These are phyloP conservation scores for Mus spretus DNA, from an alignment of 2,797 vertebrate genomes.

Conservation along the genomic window DNA sequence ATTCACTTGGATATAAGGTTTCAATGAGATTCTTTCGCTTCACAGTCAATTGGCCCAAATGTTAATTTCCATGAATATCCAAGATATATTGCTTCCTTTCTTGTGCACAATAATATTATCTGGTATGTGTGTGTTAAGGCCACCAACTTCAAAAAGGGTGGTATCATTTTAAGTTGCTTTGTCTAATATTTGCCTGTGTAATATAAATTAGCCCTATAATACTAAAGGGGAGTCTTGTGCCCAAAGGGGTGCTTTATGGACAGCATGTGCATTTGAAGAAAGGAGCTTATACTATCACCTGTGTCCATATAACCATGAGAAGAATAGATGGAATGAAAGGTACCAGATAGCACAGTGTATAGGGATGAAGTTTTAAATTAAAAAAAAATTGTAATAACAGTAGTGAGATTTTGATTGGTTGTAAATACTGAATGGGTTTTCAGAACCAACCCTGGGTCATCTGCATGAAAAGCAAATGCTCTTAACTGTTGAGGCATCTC, in stretches of 20 bases:
- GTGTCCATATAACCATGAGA: neutral
- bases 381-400: neutral
- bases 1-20: neutral
- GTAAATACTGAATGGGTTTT: neutral
- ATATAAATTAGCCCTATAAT: fast-evolving
- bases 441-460: fast-evolving
- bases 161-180: neutral
- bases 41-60: neutral
- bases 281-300: neutral
- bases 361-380: neutral
- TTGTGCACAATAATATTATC: neutral
- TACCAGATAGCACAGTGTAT: neutral
- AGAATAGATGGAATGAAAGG: neutral
- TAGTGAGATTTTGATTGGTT: neutral
- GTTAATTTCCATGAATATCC: neutral
- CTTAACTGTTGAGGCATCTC: neutral
- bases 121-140: neutral
- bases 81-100: neutral
- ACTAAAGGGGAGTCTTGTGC: neutral
- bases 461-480: neutral
- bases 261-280: neutral
- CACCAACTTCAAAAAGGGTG: neutral
- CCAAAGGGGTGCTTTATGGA: neutral
- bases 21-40: neutral
- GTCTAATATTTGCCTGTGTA: neutral